Base-by-base conservation (phyloP, 2,797 vertebrate genomes). In the Phrynocephalus guinanensis region DNA sequence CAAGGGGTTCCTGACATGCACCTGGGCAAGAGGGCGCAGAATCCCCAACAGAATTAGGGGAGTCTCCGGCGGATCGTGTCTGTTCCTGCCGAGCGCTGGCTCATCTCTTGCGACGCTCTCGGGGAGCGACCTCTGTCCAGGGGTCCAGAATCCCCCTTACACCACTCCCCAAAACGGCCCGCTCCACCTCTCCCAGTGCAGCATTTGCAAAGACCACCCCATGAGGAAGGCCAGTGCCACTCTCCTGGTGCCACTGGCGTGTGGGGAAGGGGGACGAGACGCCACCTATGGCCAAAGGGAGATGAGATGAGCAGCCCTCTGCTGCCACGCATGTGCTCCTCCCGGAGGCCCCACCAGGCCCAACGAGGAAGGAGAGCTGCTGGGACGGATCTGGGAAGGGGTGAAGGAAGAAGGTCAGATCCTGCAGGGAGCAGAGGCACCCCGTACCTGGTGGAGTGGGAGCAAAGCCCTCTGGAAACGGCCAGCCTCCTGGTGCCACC, bases 1-100 rank as follows among this genome's bases (percentile, higher is more conserved):
- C 98, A 4, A 98, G 96, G 1, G 97, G 91, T 71, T 95, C 96
- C 0, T 96, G 96, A 91, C 98, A 98, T 79, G 93, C 81, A 6
- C 93, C 98, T 98, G 91, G 7, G 77, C 26, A 4, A 71, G 20
- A 38, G 4, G 28, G 44, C 8, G 18, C 24, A 73, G 38, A 20
- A 84, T 20, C 20, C 24, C 73, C 56, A 15, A 13, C 52, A 52
- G 1, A 1, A 1, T 20, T 22, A n/a, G 16, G 10, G 20, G n/a
- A 9, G 16, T 2, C 15, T 20, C 38, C 38, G 5, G 38, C 38
- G 3, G 38, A 44, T 44, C 2, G 38, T 44, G 38, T 5, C 5
- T 44, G 38, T 5, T 44, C 38, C 38, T 44, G 38, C 38, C 38
- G 38, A 44, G 3, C 38, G 3, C 38, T 2, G 5, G 5, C 26